A percentile compares a stretch with the other conserved stretches of the same genome.
These are phyloP conservation scores for Ashinkailepas kermadecensis DNA, from an alignment of 2,888 invertebrate species.

Conservation along the genomic window DNA sequence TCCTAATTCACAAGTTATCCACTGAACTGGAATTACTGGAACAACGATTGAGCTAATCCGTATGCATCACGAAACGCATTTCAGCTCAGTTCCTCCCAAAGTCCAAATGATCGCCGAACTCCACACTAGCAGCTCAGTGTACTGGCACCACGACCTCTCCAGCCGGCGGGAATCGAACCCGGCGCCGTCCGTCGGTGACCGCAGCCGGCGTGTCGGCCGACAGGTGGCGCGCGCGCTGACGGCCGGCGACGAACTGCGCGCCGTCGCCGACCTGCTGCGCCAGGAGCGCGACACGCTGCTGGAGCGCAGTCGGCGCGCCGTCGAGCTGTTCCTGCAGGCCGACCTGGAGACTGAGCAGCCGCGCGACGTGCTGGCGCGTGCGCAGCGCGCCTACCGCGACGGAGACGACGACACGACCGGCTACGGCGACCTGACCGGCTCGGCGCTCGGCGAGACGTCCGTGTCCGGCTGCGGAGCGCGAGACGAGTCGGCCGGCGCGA, in stretches of 20 bases:
- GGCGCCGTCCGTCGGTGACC: neutral
- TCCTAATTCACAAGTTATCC: too few relatives aligned
- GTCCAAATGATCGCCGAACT: too few relatives aligned
- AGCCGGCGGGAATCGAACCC: too few relatives aligned
- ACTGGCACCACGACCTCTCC: too few relatives aligned
- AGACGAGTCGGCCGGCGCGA: too few relatives aligned
- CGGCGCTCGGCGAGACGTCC: neutral
- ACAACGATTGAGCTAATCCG: too few relatives aligned
- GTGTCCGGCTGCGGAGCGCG: neutral
- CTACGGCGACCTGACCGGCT: neutral
- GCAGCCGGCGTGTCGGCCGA: neutral
- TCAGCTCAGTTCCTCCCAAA: too few relatives aligned
- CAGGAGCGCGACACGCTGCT: too few relatives aligned
- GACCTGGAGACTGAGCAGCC: slow-evolving; percentile 2
- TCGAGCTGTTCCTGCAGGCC: neutral
- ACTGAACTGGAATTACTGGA: too few relatives aligned
- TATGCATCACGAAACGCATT: too few relatives aligned
- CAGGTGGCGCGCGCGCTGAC: neutral
- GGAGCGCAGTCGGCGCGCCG: neutral
- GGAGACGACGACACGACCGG: neutral
- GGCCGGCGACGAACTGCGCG: neutral
- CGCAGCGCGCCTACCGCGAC: neutral
- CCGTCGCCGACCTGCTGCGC: neutral
- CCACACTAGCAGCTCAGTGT: too few relatives aligned
- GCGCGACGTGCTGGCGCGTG: neutral